Evolutionary conservation across 2,888 invertebrate genomes (phyloP), one percentile per base, ranked within the genome.

Genomic region (Calameuta idolon): DNA sequence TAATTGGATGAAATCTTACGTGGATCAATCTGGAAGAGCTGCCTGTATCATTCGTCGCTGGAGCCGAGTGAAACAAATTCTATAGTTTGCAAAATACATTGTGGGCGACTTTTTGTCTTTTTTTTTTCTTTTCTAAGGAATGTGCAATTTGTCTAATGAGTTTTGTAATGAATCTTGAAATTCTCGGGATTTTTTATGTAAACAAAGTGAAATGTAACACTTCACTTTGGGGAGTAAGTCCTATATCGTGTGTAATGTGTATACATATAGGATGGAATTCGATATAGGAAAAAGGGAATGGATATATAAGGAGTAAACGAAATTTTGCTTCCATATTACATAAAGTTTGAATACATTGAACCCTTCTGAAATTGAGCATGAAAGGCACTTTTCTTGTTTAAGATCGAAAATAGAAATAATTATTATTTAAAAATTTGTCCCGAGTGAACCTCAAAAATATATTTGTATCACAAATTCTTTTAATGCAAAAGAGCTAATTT

Each of bases 311-410:
- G 71, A 71, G 71, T 71, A 71, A 71, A 71, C 71, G 55, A 71
- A 79, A 69, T 69, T 73, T 77, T 69, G 69, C 37, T 71, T 34
- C 37, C 40, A 68, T 37, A 73, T 73, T 73, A 69, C 76, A 74
- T 77, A 76, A 77, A 75, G 75, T 79, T 79, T 76, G 77, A 79
- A 77, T 79, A 74, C 69, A 69, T 77, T 76, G 68, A 73, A 68
- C 71, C 33, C 33, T 33, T 12, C 3, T 71, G 31, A 71, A 71
- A 71, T 71, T 15, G 71, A 71, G 23, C 40, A 75, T 15, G 33
- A 37, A 34, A 77, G 31, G 74, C 77, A 23, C 9, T 55, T 23
- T 55, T 55, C 9, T 55, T 55, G 0, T 55, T 23, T 5, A 23
- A 23, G 55, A 55, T 55, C 23, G 9, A 55, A 55, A 55, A 55